Percentiles rank a stretch among this genome's conserved stretches.
Conservation (phyloP, 2,113 vertebrate species). For the Pantherophis guttatus region DNA sequence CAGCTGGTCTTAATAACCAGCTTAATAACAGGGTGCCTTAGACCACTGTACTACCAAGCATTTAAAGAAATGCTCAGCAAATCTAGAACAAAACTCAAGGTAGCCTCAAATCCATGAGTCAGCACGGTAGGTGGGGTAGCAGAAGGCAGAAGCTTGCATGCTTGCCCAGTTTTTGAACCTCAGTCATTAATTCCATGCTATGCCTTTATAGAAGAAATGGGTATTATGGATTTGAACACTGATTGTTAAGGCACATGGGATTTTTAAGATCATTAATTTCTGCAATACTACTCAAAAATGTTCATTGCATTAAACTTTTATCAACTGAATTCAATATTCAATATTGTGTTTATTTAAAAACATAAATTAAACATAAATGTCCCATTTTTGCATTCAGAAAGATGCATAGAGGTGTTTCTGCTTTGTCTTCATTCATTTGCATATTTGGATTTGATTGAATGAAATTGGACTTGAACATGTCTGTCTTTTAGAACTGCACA, state of each 20-base stretch:
- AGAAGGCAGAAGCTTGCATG: not conserved
- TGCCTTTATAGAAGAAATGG: not conserved
- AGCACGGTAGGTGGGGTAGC: fast-evolving
- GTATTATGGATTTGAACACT: not conserved
- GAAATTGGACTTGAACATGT: not conserved
- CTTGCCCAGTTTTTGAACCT: not conserved
- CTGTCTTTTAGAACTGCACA: not conserved
- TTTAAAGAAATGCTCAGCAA: not conserved
- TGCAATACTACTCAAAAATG: not conserved
- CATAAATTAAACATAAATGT: not conserved
- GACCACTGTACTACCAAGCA: no score
- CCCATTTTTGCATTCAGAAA: not conserved
- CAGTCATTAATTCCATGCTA: not conserved
- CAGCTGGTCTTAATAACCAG: no score
- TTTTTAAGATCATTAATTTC: not conserved
- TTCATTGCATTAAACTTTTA: not conserved
- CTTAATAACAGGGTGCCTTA: no score
- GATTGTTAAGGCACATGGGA: not conserved
- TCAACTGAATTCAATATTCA: not conserved
- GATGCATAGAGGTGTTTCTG: not conserved
- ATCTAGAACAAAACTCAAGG: not conserved
- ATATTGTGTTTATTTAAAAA: not conserved
- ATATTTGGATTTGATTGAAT: not conserved
- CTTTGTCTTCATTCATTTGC: not conserved
- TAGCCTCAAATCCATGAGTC: not conserved